These are phyloP conservation scores for cat (Felis catus) DNA, from an alignment of 2,113 vertebrate genomes.

Conservation along the genomic window DNA sequence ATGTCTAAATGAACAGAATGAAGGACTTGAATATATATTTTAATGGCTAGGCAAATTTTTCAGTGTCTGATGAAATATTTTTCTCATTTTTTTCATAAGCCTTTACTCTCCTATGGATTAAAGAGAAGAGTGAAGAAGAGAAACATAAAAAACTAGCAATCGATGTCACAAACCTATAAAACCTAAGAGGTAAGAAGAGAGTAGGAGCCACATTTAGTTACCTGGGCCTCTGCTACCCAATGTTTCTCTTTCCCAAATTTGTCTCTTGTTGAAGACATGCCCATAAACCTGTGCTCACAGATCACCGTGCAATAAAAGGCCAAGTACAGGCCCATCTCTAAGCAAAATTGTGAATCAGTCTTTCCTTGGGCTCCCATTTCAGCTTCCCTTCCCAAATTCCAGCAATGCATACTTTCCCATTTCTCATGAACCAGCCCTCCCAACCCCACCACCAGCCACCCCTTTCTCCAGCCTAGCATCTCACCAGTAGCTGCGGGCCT, in stretches of 20 bases:
- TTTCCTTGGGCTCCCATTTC: background rate
- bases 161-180: background rate
- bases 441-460: accelerated
- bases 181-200: background rate
- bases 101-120: background rate
- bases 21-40: background rate
- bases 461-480: background rate
- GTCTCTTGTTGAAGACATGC: background rate
- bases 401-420: accelerated
- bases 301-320: background rate
- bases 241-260: background rate
- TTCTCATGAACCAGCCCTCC: background rate
- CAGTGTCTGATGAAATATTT: background rate
- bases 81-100: background rate
- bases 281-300: background rate
- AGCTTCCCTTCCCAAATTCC: background rate
- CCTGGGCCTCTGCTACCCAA: background rate
- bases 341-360: background rate
- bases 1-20: background rate
- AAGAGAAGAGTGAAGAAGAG: background rate
- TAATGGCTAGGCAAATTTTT: background rate
- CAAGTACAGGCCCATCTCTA: background rate
- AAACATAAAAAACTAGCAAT: background rate
- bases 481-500: background rate
- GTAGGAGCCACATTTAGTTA: background rate